phyloP scores from a whole-genome alignment of 2,888 invertebrate species.

The Leptinotarsa peninsularis region DNA sequence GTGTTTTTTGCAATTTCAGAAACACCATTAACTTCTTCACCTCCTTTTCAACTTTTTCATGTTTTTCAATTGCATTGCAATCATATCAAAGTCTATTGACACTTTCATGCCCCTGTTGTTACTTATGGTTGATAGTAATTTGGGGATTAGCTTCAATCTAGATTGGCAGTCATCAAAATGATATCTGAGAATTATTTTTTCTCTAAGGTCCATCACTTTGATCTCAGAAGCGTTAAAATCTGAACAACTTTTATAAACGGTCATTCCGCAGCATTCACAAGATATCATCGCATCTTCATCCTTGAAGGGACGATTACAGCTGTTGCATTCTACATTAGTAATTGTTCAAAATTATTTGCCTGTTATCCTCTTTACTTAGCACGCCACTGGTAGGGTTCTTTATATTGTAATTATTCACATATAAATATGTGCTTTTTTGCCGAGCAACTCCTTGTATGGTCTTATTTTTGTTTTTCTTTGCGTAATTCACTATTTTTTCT shows the following conservation, averaged over 20 bases:
- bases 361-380: no score
- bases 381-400: no score
- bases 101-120: background rate
- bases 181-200: background rate
- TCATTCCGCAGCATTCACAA: background rate
- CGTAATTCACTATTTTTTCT: no score
- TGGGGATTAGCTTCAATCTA: background rate
- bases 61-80: background rate
- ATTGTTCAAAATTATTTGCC: background rate
- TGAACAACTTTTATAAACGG: background rate
- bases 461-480: no score
- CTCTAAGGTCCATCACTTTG: background rate
- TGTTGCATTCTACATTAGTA: background rate
- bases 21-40: background rate
- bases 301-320: background rate
- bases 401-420: no score
- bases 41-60: background rate
- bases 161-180: constrained; percentile 8
- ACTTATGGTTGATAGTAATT: background rate
- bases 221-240: background rate
- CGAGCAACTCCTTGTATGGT: no score
- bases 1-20: background rate
- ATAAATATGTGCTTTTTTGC: no score
- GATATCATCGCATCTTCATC: background rate
- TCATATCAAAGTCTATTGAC: background rate